phyloP scores from a whole-genome alignment of 2,113 vertebrate species.

The Phoxinus phoxinus region DNA sequence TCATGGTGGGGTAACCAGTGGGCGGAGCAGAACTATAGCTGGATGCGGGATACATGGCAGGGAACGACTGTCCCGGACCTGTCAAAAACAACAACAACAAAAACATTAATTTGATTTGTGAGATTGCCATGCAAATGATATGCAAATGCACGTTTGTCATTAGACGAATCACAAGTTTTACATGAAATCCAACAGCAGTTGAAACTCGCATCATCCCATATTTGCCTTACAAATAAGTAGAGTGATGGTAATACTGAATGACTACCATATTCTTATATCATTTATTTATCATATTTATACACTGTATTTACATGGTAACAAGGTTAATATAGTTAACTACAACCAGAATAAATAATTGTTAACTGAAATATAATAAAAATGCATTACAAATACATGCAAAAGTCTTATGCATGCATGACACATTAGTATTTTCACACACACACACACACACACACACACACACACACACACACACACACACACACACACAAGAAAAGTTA shows the following conservation, averaged over 20 bases:
- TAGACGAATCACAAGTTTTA: not conserved
- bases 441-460: no score
- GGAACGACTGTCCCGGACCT: constrained; percentile 85
- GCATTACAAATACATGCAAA: no score
- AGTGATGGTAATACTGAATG: not conserved
- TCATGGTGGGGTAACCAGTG: constrained; percentile 74
- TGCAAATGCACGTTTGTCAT: not conserved
- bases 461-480: no score
- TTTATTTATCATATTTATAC: not conserved
- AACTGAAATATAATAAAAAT: not conserved
- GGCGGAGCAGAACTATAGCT: constrained; percentile 75
- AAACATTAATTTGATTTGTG: not conserved
- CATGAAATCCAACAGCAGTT: not conserved
- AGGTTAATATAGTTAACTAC: not conserved
- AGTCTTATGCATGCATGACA: no score
- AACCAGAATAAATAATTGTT: not conserved
- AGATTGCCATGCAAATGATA: not conserved
- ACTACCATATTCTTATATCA: not conserved
- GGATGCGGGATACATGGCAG: constrained; percentile 73
- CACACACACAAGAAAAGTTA: no score
- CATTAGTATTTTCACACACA: no score
- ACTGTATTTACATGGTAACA: not conserved
- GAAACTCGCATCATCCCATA: not conserved
- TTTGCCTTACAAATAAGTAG: not conserved
- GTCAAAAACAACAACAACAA: constrained; percentile 27